Conservation (phyloP, 2,888 invertebrate species). For the Oscheius onirici region DNA sequence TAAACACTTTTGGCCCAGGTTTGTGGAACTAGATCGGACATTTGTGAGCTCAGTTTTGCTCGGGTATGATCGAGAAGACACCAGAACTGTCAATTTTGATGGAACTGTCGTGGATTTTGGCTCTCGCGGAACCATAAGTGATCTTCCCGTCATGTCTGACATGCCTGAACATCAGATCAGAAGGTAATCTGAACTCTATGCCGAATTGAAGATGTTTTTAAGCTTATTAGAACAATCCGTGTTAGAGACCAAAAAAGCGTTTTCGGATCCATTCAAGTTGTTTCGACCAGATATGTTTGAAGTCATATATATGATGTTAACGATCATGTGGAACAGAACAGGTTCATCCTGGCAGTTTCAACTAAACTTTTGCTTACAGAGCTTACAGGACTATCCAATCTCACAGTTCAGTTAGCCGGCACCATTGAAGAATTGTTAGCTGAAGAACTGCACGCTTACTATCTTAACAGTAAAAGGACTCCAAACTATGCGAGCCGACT, state of each 20-base stretch:
- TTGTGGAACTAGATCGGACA: conserved; percentile 48
- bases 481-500: conserved; percentile 21
- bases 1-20: conserved; percentile 52
- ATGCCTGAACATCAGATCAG: conserved; percentile 35
- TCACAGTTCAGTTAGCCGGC: background rate
- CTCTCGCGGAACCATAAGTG: background rate
- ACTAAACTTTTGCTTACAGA: background rate
- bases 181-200: too few relatives aligned
- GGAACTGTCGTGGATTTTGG: conserved; percentile 47
- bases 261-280: conserved; percentile 50
- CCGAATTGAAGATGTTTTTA: too few relatives aligned
- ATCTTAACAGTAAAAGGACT: background rate
- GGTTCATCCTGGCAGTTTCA: conserved; percentile 26
- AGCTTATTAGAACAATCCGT: conserved; percentile 46
- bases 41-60: conserved; percentile 46
- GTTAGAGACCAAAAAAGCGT: conserved; percentile 40
- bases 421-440: background rate
- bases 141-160: conserved; percentile 36
- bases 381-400: background rate
- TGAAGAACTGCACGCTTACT: conserved; percentile 23
- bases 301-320: conserved; percentile 55
- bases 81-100: conserved; percentile 40
- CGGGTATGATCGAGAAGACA: conserved; percentile 42
- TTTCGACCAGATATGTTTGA: conserved; percentile 45
- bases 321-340: conserved; percentile 51